These are phyloP conservation scores for Smithornis capensis DNA, from an alignment of 2,113 vertebrate genomes.

Conservation along the genomic window DNA sequence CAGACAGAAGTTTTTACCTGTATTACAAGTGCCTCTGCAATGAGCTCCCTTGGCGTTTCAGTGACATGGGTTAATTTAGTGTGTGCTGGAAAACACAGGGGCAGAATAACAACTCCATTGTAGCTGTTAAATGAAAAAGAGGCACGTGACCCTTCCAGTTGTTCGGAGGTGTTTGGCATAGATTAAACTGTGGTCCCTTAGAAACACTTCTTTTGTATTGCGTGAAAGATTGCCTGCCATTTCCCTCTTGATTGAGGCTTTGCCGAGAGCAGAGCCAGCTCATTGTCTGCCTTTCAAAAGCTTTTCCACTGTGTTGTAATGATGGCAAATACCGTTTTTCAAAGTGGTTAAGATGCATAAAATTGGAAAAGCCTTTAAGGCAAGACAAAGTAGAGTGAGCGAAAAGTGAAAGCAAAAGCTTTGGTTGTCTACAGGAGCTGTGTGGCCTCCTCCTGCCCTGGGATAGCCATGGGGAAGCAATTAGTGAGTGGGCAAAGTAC, in stretches of 20 bases:
- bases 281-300: constrained; percentile 63
- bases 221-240: constrained; percentile 45
- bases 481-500: background rate
- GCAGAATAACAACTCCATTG: constrained; percentile 41
- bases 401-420: background rate
- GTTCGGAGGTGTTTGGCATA: constrained; percentile 56
- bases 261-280: constrained; percentile 4
- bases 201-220: constrained; percentile 46
- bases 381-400: background rate
- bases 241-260: constrained; percentile 52
- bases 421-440: background rate
- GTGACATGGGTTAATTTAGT: constrained; percentile 35
- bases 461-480: background rate
- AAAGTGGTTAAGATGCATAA: constrained; percentile 48
- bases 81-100: background rate
- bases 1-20: background rate
- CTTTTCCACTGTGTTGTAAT: constrained; percentile 22
- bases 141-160: constrained; percentile 30
- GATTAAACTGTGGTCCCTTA: constrained; percentile 48
- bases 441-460: background rate
- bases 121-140: constrained; percentile 7
- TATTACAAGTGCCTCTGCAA: background rate
- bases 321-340: constrained; percentile 49
- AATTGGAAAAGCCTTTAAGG: constrained; percentile 24
- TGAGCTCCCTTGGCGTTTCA: background rate